Evolutionary conservation across 1,140 invertebrate genomes (phyloP).

Genomic region (Holotrichia oblita): DNA sequence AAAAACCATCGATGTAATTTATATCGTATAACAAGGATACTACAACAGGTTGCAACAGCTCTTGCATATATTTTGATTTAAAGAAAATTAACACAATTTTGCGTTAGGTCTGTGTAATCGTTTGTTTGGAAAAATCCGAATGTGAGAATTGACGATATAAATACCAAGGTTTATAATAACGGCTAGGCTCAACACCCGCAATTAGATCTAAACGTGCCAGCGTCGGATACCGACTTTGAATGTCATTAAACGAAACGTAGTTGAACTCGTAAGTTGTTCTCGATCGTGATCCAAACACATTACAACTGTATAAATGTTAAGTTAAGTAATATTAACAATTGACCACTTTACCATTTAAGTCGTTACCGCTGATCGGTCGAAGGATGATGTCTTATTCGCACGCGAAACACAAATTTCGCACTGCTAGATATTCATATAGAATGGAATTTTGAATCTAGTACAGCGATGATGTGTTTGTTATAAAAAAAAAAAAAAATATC

Average conservation of each 20-base stretch:
- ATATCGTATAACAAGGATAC: not conserved
- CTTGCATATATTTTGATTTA: too few species aligned
- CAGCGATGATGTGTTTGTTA: too few species aligned
- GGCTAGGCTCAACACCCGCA: slow-evolving; percentile 26
- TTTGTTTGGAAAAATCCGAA: slow-evolving; percentile 8
- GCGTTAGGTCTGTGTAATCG: not conserved
- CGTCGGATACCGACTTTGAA: not conserved
- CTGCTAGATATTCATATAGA: too few species aligned
- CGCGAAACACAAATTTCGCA: not conserved
- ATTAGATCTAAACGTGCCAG: not conserved
- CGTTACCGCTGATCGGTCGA: not conserved
- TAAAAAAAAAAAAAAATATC: too few species aligned
- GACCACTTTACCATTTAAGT: slow-evolving; percentile 25
- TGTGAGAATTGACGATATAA: slow-evolving; percentile 41
- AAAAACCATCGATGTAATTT: not conserved
- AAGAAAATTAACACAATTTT: too few species aligned
- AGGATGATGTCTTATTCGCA: slow-evolving; percentile 12
- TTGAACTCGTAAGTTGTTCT: slow-evolving; percentile 1
- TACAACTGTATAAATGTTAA: slow-evolving; percentile 34
- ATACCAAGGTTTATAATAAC: slow-evolving; percentile 39
- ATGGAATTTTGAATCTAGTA: too few species aligned
- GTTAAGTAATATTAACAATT: slow-evolving; percentile 38
- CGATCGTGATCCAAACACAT: slow-evolving; percentile 15
- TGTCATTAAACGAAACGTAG: slow-evolving; percentile 26
- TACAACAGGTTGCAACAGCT: too few species aligned